phyloP scores from a whole-genome alignment of 2,113 vertebrate genomes.

The Ochotona curzoniae region DNA sequence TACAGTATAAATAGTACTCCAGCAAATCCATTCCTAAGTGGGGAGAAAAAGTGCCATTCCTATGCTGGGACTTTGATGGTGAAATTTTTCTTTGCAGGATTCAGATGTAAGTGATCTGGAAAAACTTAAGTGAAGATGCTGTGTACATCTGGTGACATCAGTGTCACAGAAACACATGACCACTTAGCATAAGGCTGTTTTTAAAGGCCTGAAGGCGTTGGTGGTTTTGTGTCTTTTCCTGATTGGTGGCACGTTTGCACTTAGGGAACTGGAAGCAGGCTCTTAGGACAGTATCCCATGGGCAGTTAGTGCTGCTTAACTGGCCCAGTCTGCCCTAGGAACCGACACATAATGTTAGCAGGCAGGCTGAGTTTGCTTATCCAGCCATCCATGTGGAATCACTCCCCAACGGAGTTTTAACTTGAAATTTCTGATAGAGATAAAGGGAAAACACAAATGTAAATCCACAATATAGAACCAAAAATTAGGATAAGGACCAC shows the following conservation, averaged over 20 bases:
- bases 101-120: too few relatives aligned
- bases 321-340: neutral
- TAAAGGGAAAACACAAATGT: neutral
- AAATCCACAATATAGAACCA: neutral
- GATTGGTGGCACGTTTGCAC: fast-evolving
- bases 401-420: neutral
- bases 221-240: neutral
- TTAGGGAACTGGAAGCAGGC: neutral
- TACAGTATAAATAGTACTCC: too few relatives aligned
- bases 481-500: neutral
- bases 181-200: neutral
- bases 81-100: neutral
- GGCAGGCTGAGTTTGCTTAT: too few relatives aligned
- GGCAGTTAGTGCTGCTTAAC: fast-evolving
- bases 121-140: too few relatives aligned
- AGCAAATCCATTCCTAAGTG: neutral
- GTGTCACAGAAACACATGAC: fast-evolving
- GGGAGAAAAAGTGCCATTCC: neutral
- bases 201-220: neutral
- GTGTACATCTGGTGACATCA: neutral
- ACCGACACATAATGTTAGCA: neutral
- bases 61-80: neutral
- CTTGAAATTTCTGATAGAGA: neutral
- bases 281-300: fast-evolving
- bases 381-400: neutral